Evolutionary conservation across 1,140 invertebrate species (phyloP).

Genomic region (Drosophila persimilis): DNA sequence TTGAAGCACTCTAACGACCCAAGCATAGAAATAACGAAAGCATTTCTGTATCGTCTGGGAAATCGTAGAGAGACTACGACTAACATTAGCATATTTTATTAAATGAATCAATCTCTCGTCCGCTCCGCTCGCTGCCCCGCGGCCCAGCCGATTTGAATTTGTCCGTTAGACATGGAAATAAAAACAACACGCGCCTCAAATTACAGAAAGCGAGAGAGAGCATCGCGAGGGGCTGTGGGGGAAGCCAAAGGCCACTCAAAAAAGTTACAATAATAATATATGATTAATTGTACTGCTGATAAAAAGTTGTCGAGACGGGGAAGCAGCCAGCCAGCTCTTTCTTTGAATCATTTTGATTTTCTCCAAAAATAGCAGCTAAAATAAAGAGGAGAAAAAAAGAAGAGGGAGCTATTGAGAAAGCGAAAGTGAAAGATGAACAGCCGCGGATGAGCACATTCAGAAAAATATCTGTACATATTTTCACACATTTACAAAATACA

Average conservation of each 20-base stretch:
- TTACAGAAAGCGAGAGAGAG: constrained; percentile 15
- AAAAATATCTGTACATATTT: constrained; percentile 33
- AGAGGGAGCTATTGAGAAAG: constrained; percentile 22
- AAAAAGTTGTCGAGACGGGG: constrained; percentile 22
- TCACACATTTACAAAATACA: constrained; percentile 35
- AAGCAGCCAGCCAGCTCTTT: constrained; percentile 18
- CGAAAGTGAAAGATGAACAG: constrained; percentile 47
- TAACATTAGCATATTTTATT: constrained; percentile 65
- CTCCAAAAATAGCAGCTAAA: constrained; percentile 21
- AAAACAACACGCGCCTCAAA: constrained; percentile 53
- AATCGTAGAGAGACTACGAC: constrained; percentile 5
- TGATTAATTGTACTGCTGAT: constrained; percentile 66
- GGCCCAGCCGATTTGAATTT: constrained; percentile 41
- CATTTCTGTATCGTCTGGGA: constrained; percentile 3
- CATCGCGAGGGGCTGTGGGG: neutral
- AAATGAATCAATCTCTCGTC: constrained; percentile 52
- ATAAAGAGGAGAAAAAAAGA: constrained; percentile 8
- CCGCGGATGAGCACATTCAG: constrained; percentile 2
- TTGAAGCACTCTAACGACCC: constrained; percentile 27
- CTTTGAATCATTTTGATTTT: constrained; percentile 41
- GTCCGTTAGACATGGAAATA: constrained; percentile 55
- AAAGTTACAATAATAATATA: constrained; percentile 47
- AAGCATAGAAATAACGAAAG: neutral
- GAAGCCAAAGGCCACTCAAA: constrained; percentile 19
- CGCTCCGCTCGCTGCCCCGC: constrained; percentile 15